Evolutionary conservation across 2,888 invertebrate species (phyloP), one percentile per base, ranked within the genome.

Genomic region (Brachypterus glaber): DNA sequence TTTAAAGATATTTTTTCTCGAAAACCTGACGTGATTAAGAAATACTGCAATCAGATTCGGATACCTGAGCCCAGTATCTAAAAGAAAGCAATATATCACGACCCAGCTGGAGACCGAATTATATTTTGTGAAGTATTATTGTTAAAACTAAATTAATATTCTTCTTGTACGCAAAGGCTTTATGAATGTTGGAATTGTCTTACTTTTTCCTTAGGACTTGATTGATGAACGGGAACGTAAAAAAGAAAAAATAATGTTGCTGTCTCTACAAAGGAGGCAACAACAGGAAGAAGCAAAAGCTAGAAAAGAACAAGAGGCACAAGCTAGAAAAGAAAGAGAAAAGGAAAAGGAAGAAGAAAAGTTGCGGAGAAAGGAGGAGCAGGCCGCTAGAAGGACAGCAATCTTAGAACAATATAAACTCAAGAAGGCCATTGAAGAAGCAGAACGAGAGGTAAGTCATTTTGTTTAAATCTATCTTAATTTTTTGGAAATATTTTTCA

Each of bases 341-440:
- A 82, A 83, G 45, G 72, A 77, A 45, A 82, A 82, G 54, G 76
- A 76, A 55, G 81, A 91, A 61, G 76, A 82, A 62, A 74, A 87
- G 68, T 69, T 75, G 54, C 70, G 86, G 59, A 77, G 82, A 63
- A 66, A 76, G 69, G 63, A 86, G 54, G 92, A 93, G 57, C 93
- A 95, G 63, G 82, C 82, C 54, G 76, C 82, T n/a, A 72, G 92
- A 41, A 69, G 93, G 37, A 85, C 90, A 48, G 77, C 77, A 48
- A 96, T 96, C 59, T 75, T 93, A 52, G 90, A 91, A 59, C 88
- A 91, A 64, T 89, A 95, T 69, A 86, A 91, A 67, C 71, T 91
- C 51, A 90, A 93, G 63, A 95, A 95, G 67, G 87, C 88, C 37
- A 79, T 88, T 45, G 91, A 92, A 62, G 90, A 91, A 68, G 89